phyloP scores from a whole-genome alignment of 2,113 vertebrate species.

The Rhinopithecus roxellana region DNA sequence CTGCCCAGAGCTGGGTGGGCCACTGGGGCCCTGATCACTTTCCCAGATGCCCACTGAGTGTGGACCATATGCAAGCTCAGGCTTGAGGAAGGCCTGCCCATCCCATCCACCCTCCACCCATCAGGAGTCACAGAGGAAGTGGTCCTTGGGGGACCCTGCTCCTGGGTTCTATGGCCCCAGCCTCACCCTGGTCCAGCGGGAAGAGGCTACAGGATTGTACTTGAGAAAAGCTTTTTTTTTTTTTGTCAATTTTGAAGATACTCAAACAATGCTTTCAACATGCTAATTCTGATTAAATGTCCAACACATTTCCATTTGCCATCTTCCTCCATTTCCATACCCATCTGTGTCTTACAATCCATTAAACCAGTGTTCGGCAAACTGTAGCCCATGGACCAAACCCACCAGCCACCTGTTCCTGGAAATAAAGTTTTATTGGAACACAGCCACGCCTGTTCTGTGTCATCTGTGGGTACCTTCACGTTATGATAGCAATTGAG shows the following conservation, averaged over 20 bases:
- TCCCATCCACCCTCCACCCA: too few relatives aligned
- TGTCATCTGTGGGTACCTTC: not conserved
- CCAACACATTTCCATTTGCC: not conserved
- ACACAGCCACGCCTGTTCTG: not conserved
- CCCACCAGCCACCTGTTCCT: not conserved
- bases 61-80: not conserved
- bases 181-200: not conserved
- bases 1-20: not conserved
- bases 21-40: not conserved
- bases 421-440: slow-evolving; percentile 8
- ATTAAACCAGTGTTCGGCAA: not conserved
- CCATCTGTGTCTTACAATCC: not conserved
- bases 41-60: not conserved
- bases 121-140: not conserved
- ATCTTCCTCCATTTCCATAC: not conserved
- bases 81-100: not conserved
- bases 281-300: not conserved
- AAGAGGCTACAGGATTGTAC: not conserved
- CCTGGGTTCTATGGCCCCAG: not conserved
- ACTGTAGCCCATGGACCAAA: not conserved
- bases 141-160: fast-evolving
- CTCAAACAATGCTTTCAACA: not conserved
- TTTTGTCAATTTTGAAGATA: not conserved
- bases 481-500: fast-evolving
- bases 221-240: not conserved